Evolutionary conservation across 2,113 vertebrate genomes (phyloP), one percentile per base, ranked within the genome.

Genomic region (Gambusia holbrooki): DNA sequence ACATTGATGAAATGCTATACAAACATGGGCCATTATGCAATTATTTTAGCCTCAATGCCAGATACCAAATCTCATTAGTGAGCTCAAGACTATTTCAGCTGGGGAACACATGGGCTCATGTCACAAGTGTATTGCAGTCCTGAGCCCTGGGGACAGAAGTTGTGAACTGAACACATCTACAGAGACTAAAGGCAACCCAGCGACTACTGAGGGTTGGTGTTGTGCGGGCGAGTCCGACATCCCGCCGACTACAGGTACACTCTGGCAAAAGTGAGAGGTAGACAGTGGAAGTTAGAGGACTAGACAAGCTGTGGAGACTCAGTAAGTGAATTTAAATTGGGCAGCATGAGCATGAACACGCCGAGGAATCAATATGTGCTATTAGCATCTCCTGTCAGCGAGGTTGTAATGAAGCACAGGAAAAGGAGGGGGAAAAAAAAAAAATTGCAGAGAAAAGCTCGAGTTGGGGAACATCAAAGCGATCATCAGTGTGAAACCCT

Each of bases 401-500:
- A 60, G 63, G 60, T 35, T 64, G 58, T 62, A 69, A 77, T 62
- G 11, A 19, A 27, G 51, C 54, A 60, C 42, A 29, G 58, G 30
- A 66, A 37, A 51, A 40, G 66, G 71, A 77, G 71, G 4, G 30
- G 13, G 19, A 25, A 42, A 60, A 48, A 42, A 60, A 48, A 33
- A 62, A 19, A 71, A 82, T 81, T 15, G 48, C 62, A 42, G 54
- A 64, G 48, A 78, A 73, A 73, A 80, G 68, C 72, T 82, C 0
- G 25, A 67, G 71, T 45, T 66, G 68, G 66, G 66, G 37, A 82
- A 89, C 88, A 91, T 91, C 81, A 90, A 90, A 90, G 69, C 67
- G 76, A 78, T 80, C 69, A 84, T 90, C 88, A 82, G 82, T 83
- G 84, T 79, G 86, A 85, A 89, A 90, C 79, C 75, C 86, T 84